phyloP scores from a whole-genome alignment of 2,113 vertebrate genomes.

The Tinamus guttatus region DNA sequence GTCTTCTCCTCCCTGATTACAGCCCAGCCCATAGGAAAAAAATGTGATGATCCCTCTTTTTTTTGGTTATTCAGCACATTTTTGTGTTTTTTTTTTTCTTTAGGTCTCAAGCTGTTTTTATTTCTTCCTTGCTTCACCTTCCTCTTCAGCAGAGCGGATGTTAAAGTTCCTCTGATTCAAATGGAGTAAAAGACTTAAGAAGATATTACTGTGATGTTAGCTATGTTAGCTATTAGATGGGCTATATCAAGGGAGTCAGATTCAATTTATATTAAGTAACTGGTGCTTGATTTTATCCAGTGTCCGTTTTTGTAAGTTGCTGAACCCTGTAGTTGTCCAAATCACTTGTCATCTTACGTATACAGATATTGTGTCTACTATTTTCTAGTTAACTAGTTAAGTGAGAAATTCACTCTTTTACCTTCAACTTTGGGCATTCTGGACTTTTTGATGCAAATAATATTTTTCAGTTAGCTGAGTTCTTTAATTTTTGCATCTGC shows the following conservation, averaged over 20 bases:
- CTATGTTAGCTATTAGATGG: background rate
- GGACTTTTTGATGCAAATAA: background rate
- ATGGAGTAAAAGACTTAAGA: background rate
- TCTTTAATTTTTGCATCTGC: background rate
- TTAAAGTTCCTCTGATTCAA: background rate
- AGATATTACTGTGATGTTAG: background rate
- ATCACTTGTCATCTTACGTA: background rate
- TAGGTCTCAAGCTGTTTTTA: background rate
- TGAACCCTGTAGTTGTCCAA: background rate
- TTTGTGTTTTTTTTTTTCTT: slow-evolving; percentile 11
- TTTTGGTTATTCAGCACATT: slow-evolving; percentile 47
- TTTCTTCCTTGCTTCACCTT: slow-evolving; percentile 3
- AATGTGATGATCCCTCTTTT: slow-evolving; percentile 53
- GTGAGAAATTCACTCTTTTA: background rate
- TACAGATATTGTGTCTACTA: accelerated
- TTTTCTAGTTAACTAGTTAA: background rate
- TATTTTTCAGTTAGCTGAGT: background rate
- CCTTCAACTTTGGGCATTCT: background rate
- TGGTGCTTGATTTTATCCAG: background rate
- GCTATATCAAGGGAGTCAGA: background rate
- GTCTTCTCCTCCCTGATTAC: slow-evolving; percentile 22
- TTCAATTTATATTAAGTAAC: background rate
- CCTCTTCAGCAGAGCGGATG: background rate
- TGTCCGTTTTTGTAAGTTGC: background rate
- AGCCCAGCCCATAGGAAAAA: background rate